Evolutionary conservation across 2,888 invertebrate genomes (phyloP), one percentile per base, ranked within the genome.

Genomic region (Blomia tropicalis): DNA sequence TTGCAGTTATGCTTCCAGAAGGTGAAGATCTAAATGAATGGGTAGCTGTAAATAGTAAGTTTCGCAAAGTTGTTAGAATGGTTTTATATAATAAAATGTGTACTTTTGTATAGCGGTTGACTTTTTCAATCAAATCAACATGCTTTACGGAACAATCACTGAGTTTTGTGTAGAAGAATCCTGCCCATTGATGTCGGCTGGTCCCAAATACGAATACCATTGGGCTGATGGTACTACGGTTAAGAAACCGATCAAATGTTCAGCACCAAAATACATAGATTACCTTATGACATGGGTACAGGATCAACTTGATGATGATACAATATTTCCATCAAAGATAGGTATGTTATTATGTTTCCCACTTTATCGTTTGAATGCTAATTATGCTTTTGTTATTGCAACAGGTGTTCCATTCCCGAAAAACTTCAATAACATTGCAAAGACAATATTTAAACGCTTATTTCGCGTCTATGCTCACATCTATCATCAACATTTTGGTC

Each of bases 201-300:
- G 96, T 47, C 93, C 95, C 67, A 93, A 95, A 77, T 95, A 96
- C 74, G 96, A 98, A 77, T 98, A 99, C 77, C 95, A 95, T 76
- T 99, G 98, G 98, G 96, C 96, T 0, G 95, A 96, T 76, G 95
- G 95, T 0, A 88, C 89, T 72, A 91, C 91, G 0, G 91, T 95
- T 29, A 91, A 96, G 76, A 96, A 96, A 74, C 95, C 95, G 47
- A 95, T 96, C 71, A 95, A 95, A 77, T 96, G 93, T 78, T 95
- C 93, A 56, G 96, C 95, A 61, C 95, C 95, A 59, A 92, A 93
- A 76, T 98, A 98, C 76, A 96, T 98, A 70, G 96, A 98, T 77
- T 96, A 93, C 77, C 80, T 98, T 69, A 93, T 98, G 93, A 93
- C 95, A 25, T 96, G 95, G 92, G 95, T 96, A 63, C 98, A 98